A percentile compares a stretch with the other conserved stretches of the same genome.
Evolutionary conservation across 2,113 vertebrate species (phyloP).

Genomic region (Periophthalmus modestus): DNA sequence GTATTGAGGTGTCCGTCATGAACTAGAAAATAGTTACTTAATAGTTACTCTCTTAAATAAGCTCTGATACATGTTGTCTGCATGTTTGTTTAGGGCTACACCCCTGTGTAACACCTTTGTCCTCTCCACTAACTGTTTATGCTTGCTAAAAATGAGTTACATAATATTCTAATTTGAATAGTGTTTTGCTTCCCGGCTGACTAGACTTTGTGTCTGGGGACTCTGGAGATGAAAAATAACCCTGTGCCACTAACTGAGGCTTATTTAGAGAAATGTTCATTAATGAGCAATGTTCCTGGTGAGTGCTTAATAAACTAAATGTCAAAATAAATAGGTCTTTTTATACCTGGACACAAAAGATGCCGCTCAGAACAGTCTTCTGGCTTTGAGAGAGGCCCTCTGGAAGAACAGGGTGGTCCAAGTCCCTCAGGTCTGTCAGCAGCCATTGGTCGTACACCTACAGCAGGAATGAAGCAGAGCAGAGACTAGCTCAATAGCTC

Average conservation of each 20-base stretch:
- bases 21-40: background rate
- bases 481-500: too few species aligned
- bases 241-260: background rate
- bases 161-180: slow-evolving; percentile 1
- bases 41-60: background rate
- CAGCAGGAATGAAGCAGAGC: background rate
- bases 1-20: background rate
- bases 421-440: slow-evolving; percentile 89
- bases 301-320: background rate
- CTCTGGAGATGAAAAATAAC: background rate
- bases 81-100: background rate
- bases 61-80: background rate
- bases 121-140: slow-evolving; percentile 5
- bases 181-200: slow-evolving; percentile 7
- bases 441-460: slow-evolving; percentile 95
- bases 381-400: slow-evolving; percentile 76
- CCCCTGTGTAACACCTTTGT: slow-evolving; percentile 1
- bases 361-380: slow-evolving; percentile 86
- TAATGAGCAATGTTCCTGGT: slow-evolving; percentile 3
- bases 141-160: slow-evolving; percentile 3
- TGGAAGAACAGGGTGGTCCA: slow-evolving; percentile 86
- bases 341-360: slow-evolving; percentile 87
- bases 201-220: slow-evolving; percentile 7
- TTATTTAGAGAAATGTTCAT: slow-evolving; percentile 7
- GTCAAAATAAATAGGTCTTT: background rate